Base-by-base conservation (phyloP, 2,888 invertebrate species). In the Bombylius major region DNA sequence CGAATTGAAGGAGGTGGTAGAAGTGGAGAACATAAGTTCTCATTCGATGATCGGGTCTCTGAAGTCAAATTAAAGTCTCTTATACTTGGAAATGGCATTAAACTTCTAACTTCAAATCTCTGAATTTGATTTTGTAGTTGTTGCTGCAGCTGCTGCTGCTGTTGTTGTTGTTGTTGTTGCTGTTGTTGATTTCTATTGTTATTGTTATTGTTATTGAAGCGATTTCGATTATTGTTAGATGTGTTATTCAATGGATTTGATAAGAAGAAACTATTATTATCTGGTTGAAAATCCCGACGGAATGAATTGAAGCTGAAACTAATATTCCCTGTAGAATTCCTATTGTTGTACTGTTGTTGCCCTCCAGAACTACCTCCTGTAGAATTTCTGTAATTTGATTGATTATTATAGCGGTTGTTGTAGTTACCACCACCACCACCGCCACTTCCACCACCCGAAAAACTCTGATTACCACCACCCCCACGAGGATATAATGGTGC, bases 401-500 rank as follows among this genome's bases (percentile, higher is more conserved):
- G 63, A 56, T 63, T 65, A 49, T 62, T 64, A 53, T 66, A 67
- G 4, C 72, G 70, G 59, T 67, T 70, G 56, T 66, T 68, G 44
- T 68, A 66, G 52, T 63, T 65, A 2, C 59, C 59, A 39, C 56
- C 52, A 8, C 62, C 62, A 32, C 61, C 57, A 9, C 78, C 75
- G 11, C 78, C 34, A 3, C 46, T 52, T 4, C 79, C 77, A 53
- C 80, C 77, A n/a, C 64, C 63, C 14, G 65, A 64, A 32, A 68
- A 68, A 51, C 66, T 71, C 0, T 67, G 65, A 42, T 67, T 66
- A 32, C 67, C 64, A 4, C 79, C 77, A 3, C 79, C 78, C 55
- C 80, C 78, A 8, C 81, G 82, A n/a, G 83, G 82, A 67, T 84
- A 83, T 67, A 83, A 77, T 1, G 86, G 86, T 13, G 78, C 80